Evolutionary conservation across 1,140 invertebrate species (phyloP).

Genomic region (Lasioglossum baleicum): DNA sequence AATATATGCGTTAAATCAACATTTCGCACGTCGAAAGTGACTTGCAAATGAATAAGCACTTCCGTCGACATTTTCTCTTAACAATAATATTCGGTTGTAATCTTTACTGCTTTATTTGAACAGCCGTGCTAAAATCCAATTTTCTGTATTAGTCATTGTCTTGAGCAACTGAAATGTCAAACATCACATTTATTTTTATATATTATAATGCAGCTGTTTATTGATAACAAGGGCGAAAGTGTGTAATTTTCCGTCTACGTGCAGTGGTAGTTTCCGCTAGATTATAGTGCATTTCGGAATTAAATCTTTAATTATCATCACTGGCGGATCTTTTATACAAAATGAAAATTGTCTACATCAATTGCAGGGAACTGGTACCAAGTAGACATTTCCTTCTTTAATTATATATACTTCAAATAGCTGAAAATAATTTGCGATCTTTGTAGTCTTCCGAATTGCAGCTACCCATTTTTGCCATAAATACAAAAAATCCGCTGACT

Average conservation of each 20-base stretch:
- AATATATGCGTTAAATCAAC: background rate
- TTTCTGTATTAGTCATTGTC: background rate
- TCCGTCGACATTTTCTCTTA: background rate
- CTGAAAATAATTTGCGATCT: too few relatives aligned
- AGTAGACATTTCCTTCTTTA: too few relatives aligned
- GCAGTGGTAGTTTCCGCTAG: background rate
- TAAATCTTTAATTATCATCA: background rate
- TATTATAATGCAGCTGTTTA: background rate
- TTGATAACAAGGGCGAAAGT: conserved; percentile 1
- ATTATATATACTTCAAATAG: too few relatives aligned
- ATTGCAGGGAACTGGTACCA: too few relatives aligned
- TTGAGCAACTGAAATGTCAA: conserved; percentile 29
- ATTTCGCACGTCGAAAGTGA: background rate
- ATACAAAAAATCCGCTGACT: too few relatives aligned
- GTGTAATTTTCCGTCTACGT: background rate
- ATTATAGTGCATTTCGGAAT: background rate
- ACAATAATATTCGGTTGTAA: background rate
- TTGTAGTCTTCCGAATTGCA: too few relatives aligned
- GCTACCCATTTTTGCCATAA: too few relatives aligned
- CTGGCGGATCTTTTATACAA: too few relatives aligned
- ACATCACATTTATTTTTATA: conserved; percentile 37
- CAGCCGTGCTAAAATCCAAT: background rate
- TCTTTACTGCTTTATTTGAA: background rate
- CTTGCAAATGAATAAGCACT: background rate
- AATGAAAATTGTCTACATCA: too few relatives aligned